Evolutionary conservation across 2,797 vertebrate genomes (phyloP).

Genomic region (Mycteria americana): DNA sequence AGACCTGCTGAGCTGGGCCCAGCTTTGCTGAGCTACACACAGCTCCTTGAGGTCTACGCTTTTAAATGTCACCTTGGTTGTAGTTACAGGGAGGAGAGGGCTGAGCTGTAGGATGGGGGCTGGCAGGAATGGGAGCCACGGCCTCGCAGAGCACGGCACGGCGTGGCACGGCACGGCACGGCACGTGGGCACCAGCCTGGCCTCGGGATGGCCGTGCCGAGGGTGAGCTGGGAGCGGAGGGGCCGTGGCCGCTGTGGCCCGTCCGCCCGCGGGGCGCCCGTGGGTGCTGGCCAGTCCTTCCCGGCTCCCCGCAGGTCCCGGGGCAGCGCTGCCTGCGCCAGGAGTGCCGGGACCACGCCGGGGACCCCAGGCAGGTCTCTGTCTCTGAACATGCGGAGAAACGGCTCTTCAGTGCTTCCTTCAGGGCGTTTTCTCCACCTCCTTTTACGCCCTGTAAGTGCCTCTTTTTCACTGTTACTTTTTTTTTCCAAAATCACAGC

Average conservation of each 20-base stretch:
- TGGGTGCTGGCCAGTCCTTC: not conserved
- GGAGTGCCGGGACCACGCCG: accelerated
- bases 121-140: not conserved
- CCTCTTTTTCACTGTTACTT: not conserved
- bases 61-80: not conserved
- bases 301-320: not conserved
- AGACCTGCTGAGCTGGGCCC: not conserved
- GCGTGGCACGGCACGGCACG: accelerated
- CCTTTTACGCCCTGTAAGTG: not conserved
- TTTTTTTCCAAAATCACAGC: not conserved
- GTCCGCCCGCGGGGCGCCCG: accelerated
- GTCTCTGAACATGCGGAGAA: not conserved
- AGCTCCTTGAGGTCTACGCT: not conserved
- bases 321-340: not conserved
- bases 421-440: not conserved
- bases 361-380: not conserved
- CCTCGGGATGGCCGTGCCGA: not conserved
- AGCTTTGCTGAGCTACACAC: not conserved
- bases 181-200: not conserved
- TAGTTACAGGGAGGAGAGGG: not conserved
- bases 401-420: not conserved
- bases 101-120: not conserved
- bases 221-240: not conserved
- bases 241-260: not conserved
- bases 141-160: not conserved